Evolutionary conservation across 2,113 vertebrate genomes (phyloP), one percentile per base, ranked within the genome.

Genomic region (Pogonocichla stellata): DNA sequence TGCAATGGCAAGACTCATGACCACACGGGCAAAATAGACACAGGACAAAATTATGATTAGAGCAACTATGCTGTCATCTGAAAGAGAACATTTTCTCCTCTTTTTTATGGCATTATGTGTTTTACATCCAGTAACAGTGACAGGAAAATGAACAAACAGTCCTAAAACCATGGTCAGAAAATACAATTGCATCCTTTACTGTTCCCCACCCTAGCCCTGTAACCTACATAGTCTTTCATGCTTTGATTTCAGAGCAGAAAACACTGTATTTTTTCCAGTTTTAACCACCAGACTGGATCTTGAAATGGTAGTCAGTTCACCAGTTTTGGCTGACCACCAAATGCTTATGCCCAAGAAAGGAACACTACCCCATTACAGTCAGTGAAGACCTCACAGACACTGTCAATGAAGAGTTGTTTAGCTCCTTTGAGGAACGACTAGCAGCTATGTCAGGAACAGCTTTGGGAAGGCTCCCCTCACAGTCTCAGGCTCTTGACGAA

Each of bases 331-430:
- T 71, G 51, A 50, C 14, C 47, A 79, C 14, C 71, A 69, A 64
- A 77, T 12, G 4, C 28, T 81, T 54, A 33, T 1, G 1, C 34
- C 8, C 6, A 40, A 54, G 56, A 78, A 31, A 74, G 61, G 38
- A 71, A 66, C 1, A 9, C 4, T 1, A 4, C 2, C 12, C 20
- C 26, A 38, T 38, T 43, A 48, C 13, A 74, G 33, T 5, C 3
- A 0, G 45, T 16, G 42, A 85, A 74, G 33, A 43, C 29, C 33
- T 84, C 7, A 6, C 7, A 19, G 45, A 8, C 10, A 38, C 12
- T 33, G 36, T 53, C 64, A 87, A 4, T 9, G 18, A 13, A 62
- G 64, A 65, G 16, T 12, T 84, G 47, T 47, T 93, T 45, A 13
- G 48, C 1, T 88, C 33, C 66, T 82, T 34, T 75, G 48, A 85